These are phyloP conservation scores for Heliconius sara DNA, from an alignment of 2,888 invertebrate genomes.

Conservation along the genomic window DNA sequence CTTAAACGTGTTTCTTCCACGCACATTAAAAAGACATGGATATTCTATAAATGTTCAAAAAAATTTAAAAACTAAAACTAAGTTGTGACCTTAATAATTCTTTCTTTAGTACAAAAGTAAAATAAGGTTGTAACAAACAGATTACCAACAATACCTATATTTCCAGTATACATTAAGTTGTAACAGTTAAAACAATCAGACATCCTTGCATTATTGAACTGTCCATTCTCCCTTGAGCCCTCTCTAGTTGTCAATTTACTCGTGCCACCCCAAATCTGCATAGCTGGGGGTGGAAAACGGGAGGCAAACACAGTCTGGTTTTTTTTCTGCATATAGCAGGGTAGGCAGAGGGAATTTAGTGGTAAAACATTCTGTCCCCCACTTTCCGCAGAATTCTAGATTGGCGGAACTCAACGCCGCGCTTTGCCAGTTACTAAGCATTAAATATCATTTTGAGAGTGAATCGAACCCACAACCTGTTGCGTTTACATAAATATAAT, in stretches of 20 bases:
- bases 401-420: neutral
- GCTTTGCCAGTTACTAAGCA: neutral
- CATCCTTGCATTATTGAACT: constrained; percentile 54
- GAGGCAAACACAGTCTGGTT: constrained; percentile 43
- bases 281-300: constrained; percentile 28
- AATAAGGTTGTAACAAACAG: neutral
- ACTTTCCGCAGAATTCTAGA: neutral
- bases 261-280: constrained; percentile 35
- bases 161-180: constrained; percentile 41
- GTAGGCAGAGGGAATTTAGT: neutral
- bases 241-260: constrained; percentile 43
- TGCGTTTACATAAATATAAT: neutral
- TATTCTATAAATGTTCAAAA: no score
- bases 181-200: constrained; percentile 60
- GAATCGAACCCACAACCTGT: neutral
- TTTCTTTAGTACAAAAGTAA: no score
- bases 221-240: constrained; percentile 52
- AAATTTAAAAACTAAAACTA: no score
- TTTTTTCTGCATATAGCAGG: neutral
- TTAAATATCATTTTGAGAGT: neutral
- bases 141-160: constrained; percentile 34
- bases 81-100: no score
- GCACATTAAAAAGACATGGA: no score
- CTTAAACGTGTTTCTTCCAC: no score
- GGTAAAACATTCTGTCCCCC: neutral